Base-by-base conservation (phyloP, 2,797 vertebrate genomes). In the Tenualosa thibaudeaui region DNA sequence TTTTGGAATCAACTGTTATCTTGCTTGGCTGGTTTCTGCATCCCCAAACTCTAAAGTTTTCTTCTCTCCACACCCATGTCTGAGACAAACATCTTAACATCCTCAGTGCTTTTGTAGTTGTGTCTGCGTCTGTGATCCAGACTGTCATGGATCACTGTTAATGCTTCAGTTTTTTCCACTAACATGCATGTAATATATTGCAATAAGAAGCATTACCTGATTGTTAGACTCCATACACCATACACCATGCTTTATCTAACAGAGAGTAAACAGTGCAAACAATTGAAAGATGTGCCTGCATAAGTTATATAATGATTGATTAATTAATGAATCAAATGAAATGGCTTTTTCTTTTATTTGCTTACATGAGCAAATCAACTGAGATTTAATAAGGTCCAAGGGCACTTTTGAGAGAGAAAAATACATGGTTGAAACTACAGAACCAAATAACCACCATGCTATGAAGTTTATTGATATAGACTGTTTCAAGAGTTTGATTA, bases 21-120 rank as follows among this genome's bases (percentile, higher is more conserved):
- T 22, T 78, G 71, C 71, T 78, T 78, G 71, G 71, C 71, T 78
- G 71, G 37, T 43, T 78, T 46, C 40, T 46, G 37, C 71, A 8
- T 78, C 40, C 71, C 40, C 19, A 46, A 40, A 46, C 71, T 78
- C 17, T 46, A 43, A 9, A 1, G 0, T 8, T 78, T 43, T 78
- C 46, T 78, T 43, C 37, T 19, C 19, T 46, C 71, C 71, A 22
- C 19, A 46, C 46, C 71, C 40, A 46, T 9, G 40, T 71, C 37
- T 6, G 68, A 71, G 68, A 71, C 1, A 8, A 37, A 40, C 17
- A 7, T 78, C 54, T 46, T 19, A 46, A 22, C 71, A 46, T 46
- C 71, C n/a, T 46, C 68, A 40, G 13, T 19, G 68, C 68, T 40
- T 75, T 75, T 75, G 40, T 40, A 31, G 68, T 17, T 46, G 15